Base-by-base conservation (phyloP, 2,797 vertebrate genomes). In the Eremophila alpestris region DNA sequence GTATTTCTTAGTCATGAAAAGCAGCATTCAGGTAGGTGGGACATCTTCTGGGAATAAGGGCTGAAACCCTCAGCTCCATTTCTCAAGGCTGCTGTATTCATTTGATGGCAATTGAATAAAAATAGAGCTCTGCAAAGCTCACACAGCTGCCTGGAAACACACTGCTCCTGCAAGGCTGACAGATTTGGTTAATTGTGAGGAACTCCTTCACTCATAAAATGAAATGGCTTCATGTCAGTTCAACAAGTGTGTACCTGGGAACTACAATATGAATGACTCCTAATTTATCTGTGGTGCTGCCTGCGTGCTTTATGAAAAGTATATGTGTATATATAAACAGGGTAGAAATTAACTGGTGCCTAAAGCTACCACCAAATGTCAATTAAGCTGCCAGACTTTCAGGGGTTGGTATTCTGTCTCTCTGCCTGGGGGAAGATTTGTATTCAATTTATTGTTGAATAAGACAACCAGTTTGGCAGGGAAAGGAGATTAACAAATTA, bases 381-480 rank as follows among this genome's bases (percentile, higher is more conserved):
- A 97, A 93, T 97, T 97, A 97, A 96, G 74, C 93, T 97, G 95
- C 96, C 95, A 97, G 94, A 96, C 79, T 97, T 97, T 71, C 89
- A 69, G 80, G 92, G 96, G 77, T 49, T 92, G 58, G 52, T 95
- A 69, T 93, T 97, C 93, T 81, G 60, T 96, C 95, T 97, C 96
- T 89, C 92, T 76, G 95, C 97, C 97, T 90, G 74, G 78, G 96
- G 96, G 93, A 97, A 94, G 77, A 96, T 97, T 97, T 97, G 90
- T 89, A 93, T 97, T 97, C 93, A 96, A 97, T 97, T 97, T 97
- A 97, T 96, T 95, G 95, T 97, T 97, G 97, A 96, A 85, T 95
- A 97, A 97, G 97, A 96, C 93, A 97, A 89, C 65, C 68, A 83
- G 87, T 93, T 96, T 96, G 96, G 93, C 93, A 97, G 93, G 67